phyloP scores from a whole-genome alignment of 2,113 vertebrate species.

The Petrocephalus zakoni region DNA sequence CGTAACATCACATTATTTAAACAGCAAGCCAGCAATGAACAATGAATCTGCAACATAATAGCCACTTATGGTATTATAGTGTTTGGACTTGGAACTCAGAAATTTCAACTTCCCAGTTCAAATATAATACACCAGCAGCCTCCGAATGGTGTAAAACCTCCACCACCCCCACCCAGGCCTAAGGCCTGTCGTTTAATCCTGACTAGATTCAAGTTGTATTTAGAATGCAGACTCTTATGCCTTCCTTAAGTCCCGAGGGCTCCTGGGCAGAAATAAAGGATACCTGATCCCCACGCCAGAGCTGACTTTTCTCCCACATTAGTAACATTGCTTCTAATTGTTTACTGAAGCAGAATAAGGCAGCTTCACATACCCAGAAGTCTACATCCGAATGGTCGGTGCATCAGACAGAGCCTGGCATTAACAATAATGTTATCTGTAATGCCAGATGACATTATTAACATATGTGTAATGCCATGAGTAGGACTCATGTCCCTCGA shows the following conservation, averaged over 20 bases:
- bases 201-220: neutral
- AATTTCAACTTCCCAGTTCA: neutral
- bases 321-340: neutral
- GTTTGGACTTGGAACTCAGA: neutral
- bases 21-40: too few relatives aligned
- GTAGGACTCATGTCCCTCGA: neutral
- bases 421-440: neutral
- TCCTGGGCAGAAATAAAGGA: neutral
- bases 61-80: too few relatives aligned
- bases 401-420: neutral
- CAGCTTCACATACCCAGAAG: neutral
- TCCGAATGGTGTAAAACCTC: neutral
- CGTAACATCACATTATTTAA: too few relatives aligned
- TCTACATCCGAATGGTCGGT: neutral
- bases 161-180: neutral
- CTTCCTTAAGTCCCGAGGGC: neutral
- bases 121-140: neutral
- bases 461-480: neutral
- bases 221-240: neutral
- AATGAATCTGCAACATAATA: too few relatives aligned
- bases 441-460: neutral
- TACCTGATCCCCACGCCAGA: neutral
- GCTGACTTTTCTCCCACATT: neutral
- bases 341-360: neutral
- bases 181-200: neutral